phyloP scores from a whole-genome alignment of 2,797 vertebrate genomes.

The Platyrinchus mystaceus region DNA sequence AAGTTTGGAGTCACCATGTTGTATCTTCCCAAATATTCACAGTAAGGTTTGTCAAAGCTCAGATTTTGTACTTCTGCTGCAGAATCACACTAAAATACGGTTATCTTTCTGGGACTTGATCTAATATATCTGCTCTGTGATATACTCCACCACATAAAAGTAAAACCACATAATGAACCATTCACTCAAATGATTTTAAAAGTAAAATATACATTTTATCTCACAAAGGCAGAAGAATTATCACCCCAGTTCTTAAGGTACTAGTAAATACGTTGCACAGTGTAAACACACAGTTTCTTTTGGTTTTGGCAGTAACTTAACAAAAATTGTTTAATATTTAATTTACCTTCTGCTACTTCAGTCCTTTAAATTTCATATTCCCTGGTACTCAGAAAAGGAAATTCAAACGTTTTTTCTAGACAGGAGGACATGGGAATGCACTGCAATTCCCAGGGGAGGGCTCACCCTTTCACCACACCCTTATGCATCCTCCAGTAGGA shows the following conservation, averaged over 20 bases:
- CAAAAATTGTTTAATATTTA: background rate
- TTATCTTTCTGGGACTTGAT: background rate
- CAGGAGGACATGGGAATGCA: rapidly evolving
- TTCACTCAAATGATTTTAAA: background rate
- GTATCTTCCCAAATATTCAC: background rate
- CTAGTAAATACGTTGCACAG: background rate
- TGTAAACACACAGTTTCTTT: background rate
- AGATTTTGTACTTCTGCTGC: background rate
- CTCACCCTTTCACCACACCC: background rate
- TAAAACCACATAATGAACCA: background rate
- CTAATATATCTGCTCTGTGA: background rate
- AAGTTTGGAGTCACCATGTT: background rate
- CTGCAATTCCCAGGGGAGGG: rapidly evolving
- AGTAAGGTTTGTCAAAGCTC: background rate
- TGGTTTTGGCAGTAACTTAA: background rate
- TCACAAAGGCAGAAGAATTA: background rate
- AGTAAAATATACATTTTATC: background rate
- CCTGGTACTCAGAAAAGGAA: background rate
- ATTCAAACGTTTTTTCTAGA: background rate
- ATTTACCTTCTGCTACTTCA: background rate
- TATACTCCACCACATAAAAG: background rate
- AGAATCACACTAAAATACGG: background rate
- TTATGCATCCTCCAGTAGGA: rapidly evolving
- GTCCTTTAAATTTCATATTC: background rate
- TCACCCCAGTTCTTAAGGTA: background rate